Evolutionary conservation across 2,113 vertebrate genomes (phyloP).

Genomic region (Psilopsiagon aurifrons): DNA sequence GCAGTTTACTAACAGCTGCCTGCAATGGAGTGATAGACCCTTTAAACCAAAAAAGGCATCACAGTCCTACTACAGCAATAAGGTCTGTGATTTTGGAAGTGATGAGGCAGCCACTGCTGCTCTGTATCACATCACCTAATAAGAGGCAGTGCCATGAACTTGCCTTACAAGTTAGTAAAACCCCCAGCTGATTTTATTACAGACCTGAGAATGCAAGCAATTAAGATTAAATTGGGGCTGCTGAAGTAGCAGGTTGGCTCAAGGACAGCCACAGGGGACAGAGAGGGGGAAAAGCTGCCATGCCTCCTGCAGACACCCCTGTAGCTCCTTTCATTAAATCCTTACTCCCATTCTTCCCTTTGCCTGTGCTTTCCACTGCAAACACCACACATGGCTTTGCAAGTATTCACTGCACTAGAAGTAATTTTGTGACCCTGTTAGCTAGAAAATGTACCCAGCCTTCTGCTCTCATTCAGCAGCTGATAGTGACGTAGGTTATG

Average conservation of each 20-base stretch:
- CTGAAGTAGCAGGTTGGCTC: neutral
- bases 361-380: neutral
- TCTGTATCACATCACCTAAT: rapidly evolving
- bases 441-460: neutral
- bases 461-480: neutral
- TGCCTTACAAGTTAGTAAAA: neutral
- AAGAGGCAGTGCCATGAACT: neutral
- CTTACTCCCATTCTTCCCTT: neutral
- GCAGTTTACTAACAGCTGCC: neutral
- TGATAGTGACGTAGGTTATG: neutral
- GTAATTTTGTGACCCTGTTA: neutral
- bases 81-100: neutral
- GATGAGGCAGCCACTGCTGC: neutral
- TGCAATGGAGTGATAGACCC: rapidly evolving
- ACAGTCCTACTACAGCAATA: neutral
- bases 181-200: neutral
- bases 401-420: neutral
- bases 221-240: neutral
- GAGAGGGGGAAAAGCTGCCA: neutral
- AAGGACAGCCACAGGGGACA: neutral
- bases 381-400: neutral
- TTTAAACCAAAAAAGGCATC: neutral
- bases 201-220: neutral
- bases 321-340: neutral
- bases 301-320: neutral